phyloP scores from a whole-genome alignment of 2,888 invertebrate genomes.

The Sycophila texana region DNA sequence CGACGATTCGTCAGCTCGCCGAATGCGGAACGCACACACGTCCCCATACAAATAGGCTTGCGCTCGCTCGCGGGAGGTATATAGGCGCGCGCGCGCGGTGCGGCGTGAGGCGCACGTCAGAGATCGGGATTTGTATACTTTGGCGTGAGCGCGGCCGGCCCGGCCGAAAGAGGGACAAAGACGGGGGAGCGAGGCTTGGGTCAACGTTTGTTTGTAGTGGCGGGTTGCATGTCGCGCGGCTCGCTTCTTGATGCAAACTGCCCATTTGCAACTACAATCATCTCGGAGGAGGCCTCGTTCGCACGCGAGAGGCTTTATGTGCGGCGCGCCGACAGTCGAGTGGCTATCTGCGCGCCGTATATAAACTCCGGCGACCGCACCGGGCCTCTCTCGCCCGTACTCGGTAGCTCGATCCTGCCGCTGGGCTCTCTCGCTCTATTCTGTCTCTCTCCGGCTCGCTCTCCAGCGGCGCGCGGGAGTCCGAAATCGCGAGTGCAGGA shows the following conservation, averaged over 20 bases:
- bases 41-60: slow-evolving; percentile 34
- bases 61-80: not conserved
- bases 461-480: slow-evolving; percentile 36
- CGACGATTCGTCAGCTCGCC: slow-evolving; percentile 31
- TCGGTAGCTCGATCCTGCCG: no score
- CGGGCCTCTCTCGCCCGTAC: not conserved
- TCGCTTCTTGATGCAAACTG: slow-evolving; percentile 74
- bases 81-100: not conserved
- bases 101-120: slow-evolving; percentile 16
- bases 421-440: no score
- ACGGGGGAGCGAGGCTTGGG: slow-evolving; percentile 61
- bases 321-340: slow-evolving; percentile 18
- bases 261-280: slow-evolving; percentile 75
- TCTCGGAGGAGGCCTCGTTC: slow-evolving; percentile 62
- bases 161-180: slow-evolving; percentile 17
- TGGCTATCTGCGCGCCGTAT: slow-evolving; percentile 20
- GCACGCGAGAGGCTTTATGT: slow-evolving; percentile 31
- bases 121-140: slow-evolving; percentile 67
- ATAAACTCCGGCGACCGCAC: slow-evolving; percentile 33
- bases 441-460: not conserved
- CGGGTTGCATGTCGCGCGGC: slow-evolving; percentile 46
- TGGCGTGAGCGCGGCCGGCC: slow-evolving; percentile 44
- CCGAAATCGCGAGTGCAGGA: slow-evolving; percentile 29
- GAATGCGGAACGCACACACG: slow-evolving; percentile 30
- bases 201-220: slow-evolving; percentile 73